Conservation (phyloP, 2,888 invertebrate genomes). For the Didymodactylos carnosus region DNA sequence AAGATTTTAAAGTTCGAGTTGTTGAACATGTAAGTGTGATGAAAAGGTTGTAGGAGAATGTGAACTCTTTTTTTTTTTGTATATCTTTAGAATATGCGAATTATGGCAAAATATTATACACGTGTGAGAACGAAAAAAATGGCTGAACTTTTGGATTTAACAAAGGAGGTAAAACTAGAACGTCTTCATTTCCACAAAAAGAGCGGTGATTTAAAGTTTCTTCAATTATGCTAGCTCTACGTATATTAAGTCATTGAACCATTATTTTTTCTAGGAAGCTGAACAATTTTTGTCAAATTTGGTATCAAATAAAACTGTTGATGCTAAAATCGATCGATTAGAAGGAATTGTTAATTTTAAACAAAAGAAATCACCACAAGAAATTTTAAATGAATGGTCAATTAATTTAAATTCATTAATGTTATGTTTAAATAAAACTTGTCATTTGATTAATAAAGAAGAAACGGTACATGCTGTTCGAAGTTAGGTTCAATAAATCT, state of each 20-base stretch:
- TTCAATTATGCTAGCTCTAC: too few species aligned
- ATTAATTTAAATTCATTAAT: slow-evolving; percentile 68
- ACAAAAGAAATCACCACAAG: slow-evolving; percentile 56
- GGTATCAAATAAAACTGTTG: slow-evolving; percentile 53
- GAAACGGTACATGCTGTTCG: slow-evolving; percentile 46
- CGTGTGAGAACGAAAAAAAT: slow-evolving; percentile 48
- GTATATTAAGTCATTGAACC: too few species aligned
- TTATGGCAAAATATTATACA: slow-evolving; percentile 97
- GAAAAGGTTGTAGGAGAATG: slow-evolving; percentile 60
- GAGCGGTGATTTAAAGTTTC: too few species aligned
- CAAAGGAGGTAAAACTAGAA: too few species aligned
- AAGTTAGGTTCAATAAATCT: too few species aligned
- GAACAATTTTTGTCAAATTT: slow-evolving; percentile 83
- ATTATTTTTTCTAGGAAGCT: too few species aligned
- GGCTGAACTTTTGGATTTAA: slow-evolving; percentile 43
- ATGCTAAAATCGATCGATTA: slow-evolving; percentile 84
- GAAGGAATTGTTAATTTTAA: slow-evolving; percentile 72
- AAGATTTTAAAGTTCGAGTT: slow-evolving; percentile 73
- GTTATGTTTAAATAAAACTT: slow-evolving; percentile 82
- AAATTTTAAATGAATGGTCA: slow-evolving; percentile 83
- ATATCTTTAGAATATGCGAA: slow-evolving; percentile 94
- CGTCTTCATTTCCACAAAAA: too few species aligned
- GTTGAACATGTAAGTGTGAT: slow-evolving; percentile 68
- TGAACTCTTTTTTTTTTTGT: too few species aligned
- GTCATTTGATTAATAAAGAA: slow-evolving; percentile 91